Evolutionary conservation across 2,888 invertebrate genomes (phyloP), one percentile per base, ranked within the genome.

Genomic region (Altica lythri): DNA sequence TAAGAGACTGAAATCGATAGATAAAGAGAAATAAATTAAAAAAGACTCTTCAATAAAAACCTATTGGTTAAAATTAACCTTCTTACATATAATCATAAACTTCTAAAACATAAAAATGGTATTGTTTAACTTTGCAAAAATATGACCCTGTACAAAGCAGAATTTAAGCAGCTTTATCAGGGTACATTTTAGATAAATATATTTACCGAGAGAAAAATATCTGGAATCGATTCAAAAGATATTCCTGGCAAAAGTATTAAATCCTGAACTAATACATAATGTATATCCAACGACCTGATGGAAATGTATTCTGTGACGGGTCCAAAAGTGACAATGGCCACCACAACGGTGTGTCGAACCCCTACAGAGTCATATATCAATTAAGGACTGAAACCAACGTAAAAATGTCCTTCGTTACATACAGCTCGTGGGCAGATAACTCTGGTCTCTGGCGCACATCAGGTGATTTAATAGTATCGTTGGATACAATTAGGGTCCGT

Each of bases 361-460:
- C 71, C 70, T 61, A 63, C 63, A 67, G 70, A 60, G 69, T 68
- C 60, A 70, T 72, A 69, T 69, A 71, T 72, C 72, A 72, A 72
- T 72, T 72, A 71, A 63, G 60, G 38, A 52, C 58, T 60, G 40
- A 40, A 63, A 63, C 60, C 57, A 57, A 59, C 60, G 62, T 62
- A 69, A 70, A 70, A 69, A 66, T 60, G 49, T 57, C 63, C 37
- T 50, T 50, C 30, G 40, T 34, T 53, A 47, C 34, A 42, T 53
- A 51, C 47, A 51, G 44, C 48, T 40, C 40, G 60, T 61, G 62
- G 68, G 66, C 66, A 69, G 67, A 68, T 68, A 68, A 63, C 64
- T 52, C 62, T 61, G 57, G 34, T 32, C 46, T 44, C 38, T 53
- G 43, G 35, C 32, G 46, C 55, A 47, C 65, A 63, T 54, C 60